These are phyloP conservation scores for Catalaphyllia jardinei DNA, from an alignment of 64 coral and sea anemone genomes.

Conservation along the genomic window DNA sequence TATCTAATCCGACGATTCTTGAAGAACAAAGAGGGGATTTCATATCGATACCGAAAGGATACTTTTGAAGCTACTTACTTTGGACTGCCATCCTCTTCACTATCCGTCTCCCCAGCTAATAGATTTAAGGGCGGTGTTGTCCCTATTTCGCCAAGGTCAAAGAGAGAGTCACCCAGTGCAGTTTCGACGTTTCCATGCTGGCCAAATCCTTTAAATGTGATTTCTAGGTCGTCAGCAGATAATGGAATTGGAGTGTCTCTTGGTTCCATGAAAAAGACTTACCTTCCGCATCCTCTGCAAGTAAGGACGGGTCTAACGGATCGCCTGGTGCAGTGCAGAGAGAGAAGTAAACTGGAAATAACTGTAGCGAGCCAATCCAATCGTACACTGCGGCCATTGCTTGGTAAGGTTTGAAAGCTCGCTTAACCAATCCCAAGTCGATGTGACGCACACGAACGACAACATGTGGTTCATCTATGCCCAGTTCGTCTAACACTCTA, in stretches of 20 bases:
- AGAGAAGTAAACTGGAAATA: conserved; percentile 22
- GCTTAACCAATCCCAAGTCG: conserved; percentile 28
- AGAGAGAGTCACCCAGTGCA: too few relatives aligned
- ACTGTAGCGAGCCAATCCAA: conserved; percentile 45
- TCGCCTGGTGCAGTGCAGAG: conserved; percentile 8
- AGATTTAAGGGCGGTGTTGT: neutral
- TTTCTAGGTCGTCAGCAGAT: conserved; percentile 11
- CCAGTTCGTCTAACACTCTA: conserved; percentile 28
- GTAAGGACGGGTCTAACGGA: neutral
- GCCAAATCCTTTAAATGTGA: conserved; percentile 40
- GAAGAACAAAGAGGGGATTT: too few relatives aligned
- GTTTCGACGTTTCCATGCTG: too few relatives aligned
- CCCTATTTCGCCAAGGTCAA: neutral
- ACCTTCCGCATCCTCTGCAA: neutral
- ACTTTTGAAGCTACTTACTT: neutral
- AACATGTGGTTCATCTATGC: conserved; percentile 25
- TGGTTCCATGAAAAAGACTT: conserved; percentile 9
- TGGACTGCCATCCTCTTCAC: neutral
- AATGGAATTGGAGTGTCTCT: conserved; percentile 6
- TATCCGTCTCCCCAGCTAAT: neutral
- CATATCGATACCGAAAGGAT: too few relatives aligned
- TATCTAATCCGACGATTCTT: too few relatives aligned
- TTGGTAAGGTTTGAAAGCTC: conserved; percentile 17
- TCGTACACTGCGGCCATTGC: conserved; percentile 40
- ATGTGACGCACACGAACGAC: conserved; percentile 29